Evolutionary conservation across 2,888 invertebrate genomes (phyloP).

Genomic region (Calliopum simillimum): DNA sequence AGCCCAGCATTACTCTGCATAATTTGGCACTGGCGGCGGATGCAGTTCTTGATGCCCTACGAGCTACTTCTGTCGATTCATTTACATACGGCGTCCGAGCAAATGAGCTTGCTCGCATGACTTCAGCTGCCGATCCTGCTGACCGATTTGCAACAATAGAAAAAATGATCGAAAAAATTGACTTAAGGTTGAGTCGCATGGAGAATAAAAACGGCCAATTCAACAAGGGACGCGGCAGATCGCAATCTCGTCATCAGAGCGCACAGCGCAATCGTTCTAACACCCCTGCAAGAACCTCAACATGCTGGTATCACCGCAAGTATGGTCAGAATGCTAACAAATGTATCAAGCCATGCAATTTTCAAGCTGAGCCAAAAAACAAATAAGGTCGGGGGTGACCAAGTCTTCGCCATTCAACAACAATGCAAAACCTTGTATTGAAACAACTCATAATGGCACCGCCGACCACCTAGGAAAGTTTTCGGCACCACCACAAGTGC

Average conservation of each 20-base stretch:
- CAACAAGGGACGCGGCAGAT: not conserved
- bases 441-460: not conserved
- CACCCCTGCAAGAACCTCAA: not conserved
- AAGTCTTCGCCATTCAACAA: not conserved
- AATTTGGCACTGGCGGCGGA: not conserved
- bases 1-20: not conserved
- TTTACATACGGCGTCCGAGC: not conserved
- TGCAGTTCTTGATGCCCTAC: not conserved
- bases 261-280: not conserved
- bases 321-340: not conserved
- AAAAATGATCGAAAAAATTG: too few relatives aligned
- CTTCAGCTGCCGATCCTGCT: not conserved
- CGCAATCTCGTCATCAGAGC: not conserved
- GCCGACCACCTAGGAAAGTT: not conserved
- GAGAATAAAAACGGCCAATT: not conserved
- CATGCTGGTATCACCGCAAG: constrained; percentile 1
- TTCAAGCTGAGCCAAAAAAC: not conserved
- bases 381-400: not conserved
- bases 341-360: not conserved
- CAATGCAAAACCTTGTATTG: not conserved
- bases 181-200: too few relatives aligned
- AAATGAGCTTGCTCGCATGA: not conserved
- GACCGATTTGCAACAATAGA: too few relatives aligned
- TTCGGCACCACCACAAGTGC: not conserved
- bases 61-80: not conserved